These are phyloP conservation scores for Nesoenas mayeri DNA, from an alignment of 2,113 vertebrate species.

Conservation along the genomic window DNA sequence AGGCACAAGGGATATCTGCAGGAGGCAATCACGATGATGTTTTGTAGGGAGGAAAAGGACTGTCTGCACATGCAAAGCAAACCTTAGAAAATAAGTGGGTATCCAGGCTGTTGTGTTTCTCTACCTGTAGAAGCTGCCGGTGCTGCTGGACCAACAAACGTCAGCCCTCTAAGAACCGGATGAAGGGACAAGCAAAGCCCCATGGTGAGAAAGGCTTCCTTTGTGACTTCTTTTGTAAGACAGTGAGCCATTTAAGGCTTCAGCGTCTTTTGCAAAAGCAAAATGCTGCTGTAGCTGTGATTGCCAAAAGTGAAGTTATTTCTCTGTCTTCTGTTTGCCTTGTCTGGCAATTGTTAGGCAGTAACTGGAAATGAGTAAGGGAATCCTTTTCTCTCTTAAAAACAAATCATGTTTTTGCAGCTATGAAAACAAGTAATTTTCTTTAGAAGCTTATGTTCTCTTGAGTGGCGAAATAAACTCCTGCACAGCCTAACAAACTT, in stretches of 20 bases:
- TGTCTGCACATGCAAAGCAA: background rate
- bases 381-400: background rate
- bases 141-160: background rate
- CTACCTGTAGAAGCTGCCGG: rapidly evolving
- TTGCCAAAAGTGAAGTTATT: background rate
- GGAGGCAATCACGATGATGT: background rate
- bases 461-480: background rate
- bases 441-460: background rate
- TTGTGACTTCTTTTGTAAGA: background rate
- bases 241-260: background rate
- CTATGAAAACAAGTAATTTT: conserved; percentile 3
- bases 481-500: background rate
- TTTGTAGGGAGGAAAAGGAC: background rate
- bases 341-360: background rate
- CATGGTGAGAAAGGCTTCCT: background rate
- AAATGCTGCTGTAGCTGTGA: background rate
- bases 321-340: background rate
- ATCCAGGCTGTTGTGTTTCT: background rate
- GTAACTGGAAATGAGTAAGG: background rate
- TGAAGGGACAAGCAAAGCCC: background rate
- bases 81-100: background rate
- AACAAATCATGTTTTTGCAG: background rate
- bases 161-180: background rate
- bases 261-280: background rate
- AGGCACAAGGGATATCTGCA: background rate